Evolutionary conservation across 1,140 invertebrate species (phyloP).

Genomic region (Neodiprion virginianus): DNA sequence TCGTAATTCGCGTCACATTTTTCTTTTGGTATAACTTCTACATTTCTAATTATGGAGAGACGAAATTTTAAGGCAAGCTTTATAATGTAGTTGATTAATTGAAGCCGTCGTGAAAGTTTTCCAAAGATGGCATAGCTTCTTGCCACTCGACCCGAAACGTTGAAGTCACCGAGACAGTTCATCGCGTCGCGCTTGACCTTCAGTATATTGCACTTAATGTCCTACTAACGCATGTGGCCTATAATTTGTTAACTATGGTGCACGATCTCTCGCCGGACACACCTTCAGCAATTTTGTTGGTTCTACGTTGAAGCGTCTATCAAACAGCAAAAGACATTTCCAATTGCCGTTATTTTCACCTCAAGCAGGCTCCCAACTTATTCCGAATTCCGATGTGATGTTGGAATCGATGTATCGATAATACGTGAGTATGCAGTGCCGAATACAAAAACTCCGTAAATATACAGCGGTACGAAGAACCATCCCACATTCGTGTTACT

Average conservation of each 20-base stretch:
- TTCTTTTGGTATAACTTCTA: not conserved
- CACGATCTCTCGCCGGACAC: not conserved
- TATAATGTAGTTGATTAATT: not conserved
- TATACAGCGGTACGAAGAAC: not conserved
- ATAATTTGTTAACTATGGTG: not conserved
- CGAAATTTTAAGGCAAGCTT: not conserved
- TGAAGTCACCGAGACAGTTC: not conserved
- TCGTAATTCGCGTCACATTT: not conserved
- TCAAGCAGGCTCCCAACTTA: not conserved
- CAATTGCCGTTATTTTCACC: slow-evolving; percentile 5
- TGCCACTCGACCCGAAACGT: not conserved
- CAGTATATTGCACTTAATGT: not conserved
- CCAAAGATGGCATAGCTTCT: not conserved
- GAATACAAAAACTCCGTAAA: not conserved
- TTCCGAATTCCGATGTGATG: not conserved
- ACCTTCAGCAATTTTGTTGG: not conserved
- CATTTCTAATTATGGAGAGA: not conserved
- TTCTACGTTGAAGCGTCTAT: not conserved
- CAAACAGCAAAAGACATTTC: not conserved
- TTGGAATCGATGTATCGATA: not conserved
- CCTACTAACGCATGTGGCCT: not conserved
- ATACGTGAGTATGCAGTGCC: not conserved
- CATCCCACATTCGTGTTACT: not conserved
- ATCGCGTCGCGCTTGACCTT: not conserved
- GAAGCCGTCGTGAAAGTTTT: not conserved